Percentiles rank a stretch among this genome's conserved stretches.
Evolutionary conservation across 2,888 invertebrate genomes (phyloP).

Genomic region (Caenorhabditis afra): DNA sequence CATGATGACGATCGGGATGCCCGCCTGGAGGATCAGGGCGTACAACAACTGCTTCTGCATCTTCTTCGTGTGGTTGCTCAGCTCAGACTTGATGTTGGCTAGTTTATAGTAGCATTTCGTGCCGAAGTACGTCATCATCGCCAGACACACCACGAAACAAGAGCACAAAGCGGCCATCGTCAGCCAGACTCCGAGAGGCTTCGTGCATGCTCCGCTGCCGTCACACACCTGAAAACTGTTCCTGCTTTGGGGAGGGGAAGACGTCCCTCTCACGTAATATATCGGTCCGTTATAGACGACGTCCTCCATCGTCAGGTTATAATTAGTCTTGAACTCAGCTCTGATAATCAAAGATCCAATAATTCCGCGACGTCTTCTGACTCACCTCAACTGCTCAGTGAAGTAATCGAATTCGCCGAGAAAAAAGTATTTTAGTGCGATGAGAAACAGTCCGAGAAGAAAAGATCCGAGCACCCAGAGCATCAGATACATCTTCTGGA

Average conservation of each 20-base stretch:
- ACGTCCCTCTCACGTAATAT: constrained; percentile 24
- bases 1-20: constrained; percentile 43
- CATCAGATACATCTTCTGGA: constrained; percentile 26
- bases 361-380: neutral
- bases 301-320: constrained; percentile 48
- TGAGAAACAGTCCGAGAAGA: constrained; percentile 22
- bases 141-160: constrained; percentile 27
- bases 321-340: constrained; percentile 22
- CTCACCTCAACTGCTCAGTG: constrained; percentile 34
- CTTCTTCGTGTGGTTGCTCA: constrained; percentile 35
- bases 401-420: constrained; percentile 41
- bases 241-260: neutral
- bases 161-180: constrained; percentile 37
- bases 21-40: constrained; percentile 40
- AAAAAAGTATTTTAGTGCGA: constrained; percentile 44
- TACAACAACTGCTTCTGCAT: constrained; percentile 47
- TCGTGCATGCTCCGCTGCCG: constrained; percentile 14
- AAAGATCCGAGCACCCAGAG: constrained; percentile 35
- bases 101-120: constrained; percentile 25
- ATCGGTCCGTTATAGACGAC: constrained; percentile 48
- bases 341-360: too few species aligned
- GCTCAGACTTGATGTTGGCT: constrained; percentile 2
- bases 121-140: constrained; percentile 35
- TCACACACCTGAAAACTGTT: constrained; percentile 22
- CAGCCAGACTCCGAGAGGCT: constrained; percentile 34